Evolutionary conservation across 2,113 vertebrate species (phyloP).

Genomic region (Chaenogobius annularis): DNA sequence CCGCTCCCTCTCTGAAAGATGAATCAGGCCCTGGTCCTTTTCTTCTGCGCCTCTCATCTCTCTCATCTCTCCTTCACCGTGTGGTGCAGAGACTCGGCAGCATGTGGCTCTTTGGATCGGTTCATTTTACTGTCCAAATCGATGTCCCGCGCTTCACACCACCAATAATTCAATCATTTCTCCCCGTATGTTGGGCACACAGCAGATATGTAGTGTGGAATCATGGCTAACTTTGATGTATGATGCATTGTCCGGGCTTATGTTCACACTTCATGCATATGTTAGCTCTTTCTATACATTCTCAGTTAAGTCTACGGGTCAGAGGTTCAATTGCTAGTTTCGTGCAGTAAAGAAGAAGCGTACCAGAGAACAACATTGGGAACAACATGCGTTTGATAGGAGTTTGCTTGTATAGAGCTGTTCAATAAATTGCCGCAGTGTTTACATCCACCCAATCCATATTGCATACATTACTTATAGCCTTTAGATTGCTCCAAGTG

Average conservation of each 20-base stretch:
- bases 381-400: neutral
- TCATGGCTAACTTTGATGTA: neutral
- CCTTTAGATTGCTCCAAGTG: neutral
- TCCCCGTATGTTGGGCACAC: neutral
- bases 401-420: neutral
- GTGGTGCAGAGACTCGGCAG: neutral
- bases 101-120: neutral
- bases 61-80: neutral
- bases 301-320: neutral
- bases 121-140: slow-evolving; percentile 2
- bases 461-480: neutral
- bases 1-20: neutral
- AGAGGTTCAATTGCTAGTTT: neutral
- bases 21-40: neutral
- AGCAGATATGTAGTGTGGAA: neutral
- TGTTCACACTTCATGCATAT: slow-evolving; percentile 3
- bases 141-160: neutral
- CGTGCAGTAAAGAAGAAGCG: neutral
- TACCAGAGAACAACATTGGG: neutral
- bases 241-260: neutral
- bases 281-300: neutral
- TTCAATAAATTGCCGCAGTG: neutral
- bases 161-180: neutral
- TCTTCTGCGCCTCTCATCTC: neutral
- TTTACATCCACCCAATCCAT: neutral